A percentile compares a stretch with the other conserved stretches of the same genome.
Evolutionary conservation across 2,888 invertebrate genomes (phyloP).

Genomic region (Alsophila aescularia): DNA sequence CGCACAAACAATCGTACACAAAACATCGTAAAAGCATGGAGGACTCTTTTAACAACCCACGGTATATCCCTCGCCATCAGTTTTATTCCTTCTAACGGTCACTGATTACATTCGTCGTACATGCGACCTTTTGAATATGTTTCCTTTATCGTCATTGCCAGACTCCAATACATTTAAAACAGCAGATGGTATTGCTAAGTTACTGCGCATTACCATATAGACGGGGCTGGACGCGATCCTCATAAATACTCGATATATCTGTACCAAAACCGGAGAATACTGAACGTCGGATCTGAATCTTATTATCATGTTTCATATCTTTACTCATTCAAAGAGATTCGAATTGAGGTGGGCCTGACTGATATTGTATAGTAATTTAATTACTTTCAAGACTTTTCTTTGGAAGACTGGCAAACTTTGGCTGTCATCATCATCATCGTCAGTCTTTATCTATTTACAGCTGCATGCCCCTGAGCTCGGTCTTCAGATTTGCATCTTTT

Average conservation of each 20-base stretch:
- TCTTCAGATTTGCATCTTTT: too few relatives aligned
- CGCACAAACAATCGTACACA: too few relatives aligned
- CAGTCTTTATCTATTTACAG: too few relatives aligned
- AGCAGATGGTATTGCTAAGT: constrained; percentile 30
- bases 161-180: constrained; percentile 32
- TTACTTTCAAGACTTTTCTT: background rate
- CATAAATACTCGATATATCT: constrained; percentile 23
- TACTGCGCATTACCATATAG: constrained; percentile 31
- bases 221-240: constrained; percentile 15
- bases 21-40: too few relatives aligned
- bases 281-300: background rate
- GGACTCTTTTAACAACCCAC: too few relatives aligned
- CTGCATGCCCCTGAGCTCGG: too few relatives aligned
- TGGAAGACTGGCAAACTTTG: too few relatives aligned
- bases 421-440: too few relatives aligned
- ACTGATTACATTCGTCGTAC: too few relatives aligned
- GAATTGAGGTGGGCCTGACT: background rate
- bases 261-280: constrained; percentile 3
- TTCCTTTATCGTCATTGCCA: constrained; percentile 20
- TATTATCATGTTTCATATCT: constrained; percentile 2
- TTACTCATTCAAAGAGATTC: background rate
- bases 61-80: background rate
- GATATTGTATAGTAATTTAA: background rate
- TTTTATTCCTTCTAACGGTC: background rate
- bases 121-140: constrained; percentile 10